Base-by-base conservation (phyloP, 2,888 invertebrate species). In the Ectobius pallidus region DNA sequence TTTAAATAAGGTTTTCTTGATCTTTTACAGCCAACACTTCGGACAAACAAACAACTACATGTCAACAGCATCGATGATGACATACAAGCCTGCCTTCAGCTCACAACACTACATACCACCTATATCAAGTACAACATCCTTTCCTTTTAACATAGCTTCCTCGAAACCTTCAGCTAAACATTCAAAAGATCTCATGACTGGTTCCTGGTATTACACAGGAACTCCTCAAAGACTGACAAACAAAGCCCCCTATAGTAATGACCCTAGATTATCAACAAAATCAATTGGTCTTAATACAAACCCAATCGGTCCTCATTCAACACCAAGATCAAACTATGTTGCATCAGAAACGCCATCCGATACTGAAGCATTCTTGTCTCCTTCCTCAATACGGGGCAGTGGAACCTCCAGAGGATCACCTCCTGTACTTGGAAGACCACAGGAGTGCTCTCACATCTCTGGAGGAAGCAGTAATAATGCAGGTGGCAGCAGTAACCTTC, bases 351-450 rank as follows among this genome's bases (percentile, higher is more conserved):
- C 22, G 16, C 22, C 62, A 18, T 20, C 58, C 18, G 63, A 71
- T 16, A n/a, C 39, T 25, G 63, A 63, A 14, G 30, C 34, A 9
- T n/a, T 44, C 18, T 30, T 18, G 7, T 62, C 70, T 32, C 58
- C 52, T 11, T 7, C 30, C 7, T 58, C 42, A n/a, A 1, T 52
- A 27, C 25, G 22, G 22, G 32, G 42, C 1, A 42, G 11, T 39
- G 39, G 46, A 4, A 44, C 20, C 16, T 25, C 30, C 7, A 70
- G 42, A 46, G 46, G 44, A 2, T 32, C 58, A 3, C 73, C 73
- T 1, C 70, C 65, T 4, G 67, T 70, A 3, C 18, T 73, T 18
- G 73, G 73, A 20, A 55, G 73, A 16, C 73, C 73, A 52, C 70
- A 62, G 3, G 67, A 70, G 18, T 73, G 73, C 46, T 49, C 46